Evolutionary conservation across 2,113 vertebrate species (phyloP), one percentile per base, ranked within the genome.

Genomic region (Istiophorus platypterus): DNA sequence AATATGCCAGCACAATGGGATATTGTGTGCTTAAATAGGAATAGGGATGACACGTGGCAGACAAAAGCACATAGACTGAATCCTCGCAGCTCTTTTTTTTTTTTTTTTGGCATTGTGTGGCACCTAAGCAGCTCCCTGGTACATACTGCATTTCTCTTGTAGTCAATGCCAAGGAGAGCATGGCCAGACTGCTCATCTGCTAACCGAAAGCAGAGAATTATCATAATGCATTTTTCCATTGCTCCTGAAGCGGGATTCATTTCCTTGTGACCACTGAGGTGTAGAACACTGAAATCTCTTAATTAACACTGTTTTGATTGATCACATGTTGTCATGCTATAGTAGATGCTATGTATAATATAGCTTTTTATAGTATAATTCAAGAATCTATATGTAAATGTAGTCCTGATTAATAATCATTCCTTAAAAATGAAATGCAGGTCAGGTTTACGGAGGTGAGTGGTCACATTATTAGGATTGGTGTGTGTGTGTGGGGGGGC

Each of bases 1-100:
- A 88, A 85, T 87, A 82, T 78, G 67, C 56, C 29, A 8, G 49
- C 82, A 91, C 90, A 92, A 85, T 83, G 63, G 84, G 73, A 85
- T 85, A 82, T 39, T 85, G 88, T 91, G 80, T 12, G 61, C 79
- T 84, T 73, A 45, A 84, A 85, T 56, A 72, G 87, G 82, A 74
- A 57, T 42, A 72, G 80, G 75, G 85, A 88, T 20, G 86, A 86
- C 83, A 81, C 79, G 27, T 80, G 73, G 80, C 78, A 86, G 82
- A 85, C 82, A 88, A 78, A 81, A 86, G 86, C 62, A 58, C 52
- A 74, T 66, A 85, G 80, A 64, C 65, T 71, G 81, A 81, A 82
- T 69, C 76, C 80, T 81, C 71, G 42, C 63, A 87, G 79, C 67
- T 59, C 76, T 83, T n/a, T n/a, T n/a, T n/a, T n/a, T n/a, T n/a